Evolutionary conservation across 2,888 invertebrate genomes (phyloP), one percentile per base, ranked within the genome.

Genomic region (Miltochrista miniata): DNA sequence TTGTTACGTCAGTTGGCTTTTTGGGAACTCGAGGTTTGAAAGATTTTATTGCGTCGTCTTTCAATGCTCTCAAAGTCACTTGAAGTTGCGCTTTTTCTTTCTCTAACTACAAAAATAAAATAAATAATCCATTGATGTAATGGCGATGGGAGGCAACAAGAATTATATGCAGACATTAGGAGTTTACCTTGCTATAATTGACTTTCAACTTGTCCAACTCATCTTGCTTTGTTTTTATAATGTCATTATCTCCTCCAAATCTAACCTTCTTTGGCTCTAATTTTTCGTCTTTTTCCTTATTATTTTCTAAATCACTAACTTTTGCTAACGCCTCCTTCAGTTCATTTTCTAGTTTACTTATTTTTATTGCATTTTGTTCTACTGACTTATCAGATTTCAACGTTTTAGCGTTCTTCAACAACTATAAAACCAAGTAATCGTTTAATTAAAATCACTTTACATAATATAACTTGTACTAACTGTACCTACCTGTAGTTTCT

Each of bases 11-110:
- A 7, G 95, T 95, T 8, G 95, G 92, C 71, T 95, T 95, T 74
- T 96, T 96, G 3, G 95, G 93, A n/a, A 93, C 93, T 64, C 96
- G 92, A 18, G 94, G 93, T 63, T 94, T 95, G 65, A 95, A 93
- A 30, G 93, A 93, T 64, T 93, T 93, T n/a, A 94, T 90, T 1
- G 94, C 92, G 54, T 94, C 94, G 56, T 94, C 93, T 71, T 94
- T 93, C 51, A 96, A 83, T 59, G 93, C 92, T 70, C 95, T 95
- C 8, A 96, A 74, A 33, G 94, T 91, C 3, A 93, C 92, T 70
- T 93, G 93, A 18, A 96, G 83, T 66, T 94, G 94, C 42, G 93
- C 87, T 54, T 94, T 93, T 79, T 95, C 95, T 68, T 93, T 93
- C 74, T 95, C 94, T 42, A 93, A 81, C 93, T 93, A 61, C 31